Evolutionary conservation across 2,113 vertebrate species (phyloP).

Genomic region (Herpailurus yagouaroundi): DNA sequence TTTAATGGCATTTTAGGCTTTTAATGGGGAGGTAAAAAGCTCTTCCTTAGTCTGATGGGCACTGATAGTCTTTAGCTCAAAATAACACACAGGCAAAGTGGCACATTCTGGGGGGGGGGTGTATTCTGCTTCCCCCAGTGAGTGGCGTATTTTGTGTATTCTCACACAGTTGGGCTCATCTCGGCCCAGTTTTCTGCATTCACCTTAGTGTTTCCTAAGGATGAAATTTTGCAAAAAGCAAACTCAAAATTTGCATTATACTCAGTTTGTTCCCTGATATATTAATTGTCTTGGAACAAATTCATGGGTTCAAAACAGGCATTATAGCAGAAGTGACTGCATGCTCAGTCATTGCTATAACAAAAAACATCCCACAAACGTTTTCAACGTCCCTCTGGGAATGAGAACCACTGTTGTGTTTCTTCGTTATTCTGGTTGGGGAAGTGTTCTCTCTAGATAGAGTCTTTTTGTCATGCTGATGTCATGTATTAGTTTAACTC

Average conservation of each 20-base stretch:
- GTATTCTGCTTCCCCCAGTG: neutral
- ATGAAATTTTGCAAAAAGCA: neutral
- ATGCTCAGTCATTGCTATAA: neutral
- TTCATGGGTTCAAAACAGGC: neutral
- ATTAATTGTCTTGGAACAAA: neutral
- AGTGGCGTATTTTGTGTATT: neutral
- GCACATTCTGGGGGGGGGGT: neutral
- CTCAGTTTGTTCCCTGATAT: neutral
- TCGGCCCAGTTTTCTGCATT: neutral
- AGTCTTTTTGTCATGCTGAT: neutral
- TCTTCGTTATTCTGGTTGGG: neutral
- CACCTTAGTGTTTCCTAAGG: neutral
- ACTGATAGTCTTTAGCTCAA: neutral
- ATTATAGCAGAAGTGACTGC: neutral
- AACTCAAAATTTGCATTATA: neutral
- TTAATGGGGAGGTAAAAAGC: neutral
- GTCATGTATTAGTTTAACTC: neutral
- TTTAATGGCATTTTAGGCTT: neutral
- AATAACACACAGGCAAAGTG: neutral
- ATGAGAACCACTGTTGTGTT: neutral
- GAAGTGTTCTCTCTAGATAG: neutral
- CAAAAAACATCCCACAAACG: neutral
- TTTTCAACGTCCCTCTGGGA: neutral
- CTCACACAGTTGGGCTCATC: neutral
- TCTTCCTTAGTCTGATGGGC: neutral